Conservation (phyloP, 2,797 vertebrate genomes). For the Phoxinus dragarum region DNA sequence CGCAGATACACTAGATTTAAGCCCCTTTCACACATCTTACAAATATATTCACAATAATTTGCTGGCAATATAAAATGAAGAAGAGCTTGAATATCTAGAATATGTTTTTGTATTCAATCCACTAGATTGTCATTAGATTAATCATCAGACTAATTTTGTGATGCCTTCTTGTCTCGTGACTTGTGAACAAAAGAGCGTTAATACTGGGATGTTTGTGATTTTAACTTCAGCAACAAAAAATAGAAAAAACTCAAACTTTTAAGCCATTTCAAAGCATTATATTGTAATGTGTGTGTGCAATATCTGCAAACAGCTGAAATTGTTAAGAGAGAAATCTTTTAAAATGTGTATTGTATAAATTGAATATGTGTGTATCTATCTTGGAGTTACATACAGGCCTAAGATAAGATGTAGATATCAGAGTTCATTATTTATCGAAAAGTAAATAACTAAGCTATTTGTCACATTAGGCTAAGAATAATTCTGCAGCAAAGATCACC, state of each 20-base stretch:
- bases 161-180: no score
- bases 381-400: background rate
- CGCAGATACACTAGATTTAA: background rate
- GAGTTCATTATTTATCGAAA: background rate
- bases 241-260: background rate
- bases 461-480: conserved; percentile 72
- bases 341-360: background rate
- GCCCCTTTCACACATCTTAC: background rate
- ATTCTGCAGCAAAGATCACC: conserved; percentile 85
- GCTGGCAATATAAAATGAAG: background rate
- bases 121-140: background rate
- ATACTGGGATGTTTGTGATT: no score
- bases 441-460: conserved; percentile 27
- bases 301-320: background rate
- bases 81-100: background rate
- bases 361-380: background rate
- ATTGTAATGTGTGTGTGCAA: no score
- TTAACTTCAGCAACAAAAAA: no score
- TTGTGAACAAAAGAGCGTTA: no score
- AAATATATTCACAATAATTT: background rate
- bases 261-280: no score
- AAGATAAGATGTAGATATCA: background rate
- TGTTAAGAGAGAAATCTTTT: background rate
- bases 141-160: no score
- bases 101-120: background rate